A percentile compares a stretch with the other conserved stretches of the same genome.
phyloP scores from a whole-genome alignment of 2,797 vertebrate genomes.

The Acrossocheilus wenchowensis region DNA sequence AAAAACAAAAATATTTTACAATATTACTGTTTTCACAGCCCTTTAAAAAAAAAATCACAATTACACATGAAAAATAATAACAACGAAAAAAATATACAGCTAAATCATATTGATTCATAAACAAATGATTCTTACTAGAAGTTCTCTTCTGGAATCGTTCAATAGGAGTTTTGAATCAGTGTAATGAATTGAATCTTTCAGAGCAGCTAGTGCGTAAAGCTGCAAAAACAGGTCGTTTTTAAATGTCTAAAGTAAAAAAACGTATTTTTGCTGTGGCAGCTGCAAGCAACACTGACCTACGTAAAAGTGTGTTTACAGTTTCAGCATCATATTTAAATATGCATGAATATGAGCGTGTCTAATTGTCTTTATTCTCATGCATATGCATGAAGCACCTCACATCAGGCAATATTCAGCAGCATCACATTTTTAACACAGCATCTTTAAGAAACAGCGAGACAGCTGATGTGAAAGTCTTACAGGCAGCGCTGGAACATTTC shows the following conservation, averaged over 20 bases:
- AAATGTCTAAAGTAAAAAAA: neutral
- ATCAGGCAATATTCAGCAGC: neutral
- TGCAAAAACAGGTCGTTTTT: neutral
- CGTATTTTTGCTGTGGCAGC: neutral
- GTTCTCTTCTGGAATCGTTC: neutral
- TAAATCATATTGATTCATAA: neutral
- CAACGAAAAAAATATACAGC: neutral
- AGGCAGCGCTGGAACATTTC: neutral
- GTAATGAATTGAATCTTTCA: neutral
- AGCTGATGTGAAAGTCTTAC: neutral
- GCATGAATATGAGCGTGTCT: neutral
- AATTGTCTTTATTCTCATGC: neutral
- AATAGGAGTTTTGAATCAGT: neutral
- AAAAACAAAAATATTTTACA: neutral
- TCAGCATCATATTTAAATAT: constrained; percentile 15
- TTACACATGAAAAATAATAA: too few species aligned
- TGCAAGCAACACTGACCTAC: neutral
- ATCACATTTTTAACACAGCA: neutral
- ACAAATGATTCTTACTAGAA: neutral
- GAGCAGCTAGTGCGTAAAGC: neutral
- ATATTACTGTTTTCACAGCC: neutral
- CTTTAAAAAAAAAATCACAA: neutral
- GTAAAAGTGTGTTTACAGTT: neutral
- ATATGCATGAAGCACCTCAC: neutral
- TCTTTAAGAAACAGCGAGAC: neutral